phyloP scores from a whole-genome alignment of 2,113 vertebrate species.

The Alosa alosa region DNA sequence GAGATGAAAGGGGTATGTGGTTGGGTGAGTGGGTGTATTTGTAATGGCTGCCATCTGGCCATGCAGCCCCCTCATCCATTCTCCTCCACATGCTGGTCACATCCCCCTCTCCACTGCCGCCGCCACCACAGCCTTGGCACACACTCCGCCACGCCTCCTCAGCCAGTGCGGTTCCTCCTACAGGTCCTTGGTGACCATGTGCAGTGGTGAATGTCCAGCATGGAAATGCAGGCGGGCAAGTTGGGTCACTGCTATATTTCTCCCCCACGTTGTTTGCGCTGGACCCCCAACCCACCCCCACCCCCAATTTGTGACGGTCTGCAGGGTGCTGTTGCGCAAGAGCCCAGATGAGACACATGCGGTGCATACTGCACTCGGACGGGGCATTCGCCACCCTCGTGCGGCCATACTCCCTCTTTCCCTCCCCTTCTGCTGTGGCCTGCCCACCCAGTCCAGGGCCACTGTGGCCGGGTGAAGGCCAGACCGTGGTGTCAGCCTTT shows the following conservation, averaged over 20 bases:
- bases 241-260: constrained; percentile 22
- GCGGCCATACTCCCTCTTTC: background rate
- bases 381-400: constrained; percentile 30
- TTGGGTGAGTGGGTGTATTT: background rate
- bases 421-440: background rate
- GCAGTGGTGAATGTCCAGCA: background rate
- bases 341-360: background rate
- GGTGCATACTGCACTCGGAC: constrained; percentile 26
- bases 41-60: constrained; percentile 16
- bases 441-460: background rate
- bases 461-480: background rate
- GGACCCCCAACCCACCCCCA: too few species aligned
- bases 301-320: background rate
- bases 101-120: background rate
- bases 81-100: constrained; percentile 17
- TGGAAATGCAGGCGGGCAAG: background rate
- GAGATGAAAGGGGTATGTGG: background rate
- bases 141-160: background rate
- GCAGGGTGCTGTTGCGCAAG: constrained; percentile 19
- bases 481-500: background rate
- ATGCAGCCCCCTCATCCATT: constrained; percentile 1
- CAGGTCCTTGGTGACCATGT: constrained; percentile 19
- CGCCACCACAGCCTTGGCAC: constrained; percentile 33
- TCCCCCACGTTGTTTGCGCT: background rate
- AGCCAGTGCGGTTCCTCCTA: background rate